These are phyloP conservation scores for Helobdella robusta DNA, from an alignment of 2,888 invertebrate species.

Conservation along the genomic window DNA sequence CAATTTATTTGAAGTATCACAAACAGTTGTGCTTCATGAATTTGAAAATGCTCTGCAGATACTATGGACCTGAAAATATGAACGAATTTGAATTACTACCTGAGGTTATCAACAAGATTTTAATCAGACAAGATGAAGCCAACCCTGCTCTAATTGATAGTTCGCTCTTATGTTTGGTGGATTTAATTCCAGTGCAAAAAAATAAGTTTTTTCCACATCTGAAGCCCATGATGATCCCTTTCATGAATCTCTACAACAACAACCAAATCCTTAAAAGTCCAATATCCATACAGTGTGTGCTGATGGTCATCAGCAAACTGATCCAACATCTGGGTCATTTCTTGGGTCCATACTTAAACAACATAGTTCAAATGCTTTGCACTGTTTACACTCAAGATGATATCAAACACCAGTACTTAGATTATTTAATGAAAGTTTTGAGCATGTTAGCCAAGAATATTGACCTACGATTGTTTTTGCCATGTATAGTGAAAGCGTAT, in stretches of 20 bases:
- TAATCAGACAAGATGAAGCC: not conserved
- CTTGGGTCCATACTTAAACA: not conserved
- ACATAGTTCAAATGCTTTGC: not conserved
- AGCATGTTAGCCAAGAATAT: not conserved
- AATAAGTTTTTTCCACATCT: not conserved
- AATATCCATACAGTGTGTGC: slow-evolving; percentile 1
- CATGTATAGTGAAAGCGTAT: not conserved
- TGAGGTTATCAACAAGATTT: not conserved
- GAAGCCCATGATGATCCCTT: not conserved
- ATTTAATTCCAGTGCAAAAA: not conserved
- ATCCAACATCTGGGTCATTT: slow-evolving; percentile 4
- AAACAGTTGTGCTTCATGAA: slow-evolving; percentile 13
- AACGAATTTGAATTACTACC: not conserved
- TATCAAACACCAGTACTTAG: not conserved
- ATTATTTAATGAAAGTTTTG: not conserved
- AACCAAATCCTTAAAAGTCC: not conserved
- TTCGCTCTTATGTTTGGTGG: slow-evolving; percentile 8
- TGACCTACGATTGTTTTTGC: not conserved
- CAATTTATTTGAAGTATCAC: too few species aligned
- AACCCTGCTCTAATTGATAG: slow-evolving; percentile 9
- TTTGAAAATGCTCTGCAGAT: not conserved
- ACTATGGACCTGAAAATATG: not conserved
- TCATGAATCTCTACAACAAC: slow-evolving; percentile 1
- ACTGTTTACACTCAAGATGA: not conserved
- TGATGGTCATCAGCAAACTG: not conserved